Base-by-base conservation (phyloP, 2,888 invertebrate species). In the Escarpia spicata region DNA sequence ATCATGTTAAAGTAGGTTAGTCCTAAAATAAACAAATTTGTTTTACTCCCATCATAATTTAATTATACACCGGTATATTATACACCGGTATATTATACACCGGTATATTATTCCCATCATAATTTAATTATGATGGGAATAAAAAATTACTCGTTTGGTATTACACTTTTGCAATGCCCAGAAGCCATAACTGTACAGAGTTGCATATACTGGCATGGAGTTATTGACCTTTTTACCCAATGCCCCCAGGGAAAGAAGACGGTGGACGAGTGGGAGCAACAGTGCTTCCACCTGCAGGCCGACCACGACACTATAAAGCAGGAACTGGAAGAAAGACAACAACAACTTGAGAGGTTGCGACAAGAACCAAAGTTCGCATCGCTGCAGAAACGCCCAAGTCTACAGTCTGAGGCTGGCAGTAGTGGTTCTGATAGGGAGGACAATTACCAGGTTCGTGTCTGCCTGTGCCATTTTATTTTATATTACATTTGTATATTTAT, bases 211-310 rank as follows among this genome's bases (percentile, higher is more conserved):
- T 60, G 15, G 26, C 60, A 19, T 92, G 92, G 92, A 43, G 75
- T n/a, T 43, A 3, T 52, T 90, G 6, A 92, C 92, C 10, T n/a
- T 75, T 26, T 75, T 15, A 75, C n/a, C 19, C n/a, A n/a, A 75
- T 75, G 4, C 75, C 75, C n/a, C 26, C 60, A 92, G 58, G 91
- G 31, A 31, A 91, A 60, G 58, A 90, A 58, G 37, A 90, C 58
- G 37, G 37, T 26, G 31, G 92, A 92, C 3, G 92, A 92, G 60
- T 60, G 90, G 52, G 91, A 58, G 60, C 52, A 90, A 43, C 92
- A 58, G 90, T 90, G 60, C 58, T 60, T 60, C 91, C 91, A 58
- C 91, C 90, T 92, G 91, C 37, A 91, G 92, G 91, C 45, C 44
- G 92, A 92, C 15, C 37, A 91, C 31, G 91, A 92, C 92, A 91